Conservation (phyloP, 2,888 invertebrate genomes). For the Scaptomyza caliginosa region DNA sequence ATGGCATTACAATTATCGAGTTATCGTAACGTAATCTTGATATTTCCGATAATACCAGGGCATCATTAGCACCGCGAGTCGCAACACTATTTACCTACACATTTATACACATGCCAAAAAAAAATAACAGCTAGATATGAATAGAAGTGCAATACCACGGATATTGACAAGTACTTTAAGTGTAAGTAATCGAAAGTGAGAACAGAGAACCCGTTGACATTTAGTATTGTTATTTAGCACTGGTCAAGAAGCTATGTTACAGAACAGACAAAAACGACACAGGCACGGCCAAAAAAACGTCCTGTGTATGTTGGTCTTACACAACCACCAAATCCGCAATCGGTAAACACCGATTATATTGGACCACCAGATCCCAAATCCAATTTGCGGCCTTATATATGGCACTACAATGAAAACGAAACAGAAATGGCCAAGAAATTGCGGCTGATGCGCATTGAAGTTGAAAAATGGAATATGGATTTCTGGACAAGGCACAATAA, state of each 20-base stretch:
- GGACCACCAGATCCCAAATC: constrained; percentile 91
- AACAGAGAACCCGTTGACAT: background rate
- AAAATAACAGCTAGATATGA: constrained; percentile 36
- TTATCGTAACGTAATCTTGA: constrained; percentile 18
- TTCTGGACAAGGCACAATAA: constrained; percentile 94
- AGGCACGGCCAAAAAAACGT: constrained; percentile 30
- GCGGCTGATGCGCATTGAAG: constrained; percentile 87
- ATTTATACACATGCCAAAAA: constrained; percentile 21
- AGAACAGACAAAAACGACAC: constrained; percentile 13
- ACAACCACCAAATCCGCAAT: constrained; percentile 74
- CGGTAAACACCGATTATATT: constrained; percentile 80
- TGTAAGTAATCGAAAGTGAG: constrained; percentile 24
- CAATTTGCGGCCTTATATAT: constrained; percentile 90
- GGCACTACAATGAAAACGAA: constrained; percentile 88
- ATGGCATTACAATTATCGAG: constrained; percentile 1
- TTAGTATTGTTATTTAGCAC: constrained; percentile 11
- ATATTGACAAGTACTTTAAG: constrained; percentile 23
- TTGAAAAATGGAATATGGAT: constrained; percentile 92
- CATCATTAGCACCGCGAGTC: constrained; percentile 16
- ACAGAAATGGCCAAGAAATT: constrained; percentile 87
- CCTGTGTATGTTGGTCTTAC: constrained; percentile 52
- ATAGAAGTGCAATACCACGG: constrained; percentile 30
- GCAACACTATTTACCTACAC: constrained; percentile 22
- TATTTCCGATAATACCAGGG: constrained; percentile 14
- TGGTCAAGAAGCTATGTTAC: constrained; percentile 36